Base-by-base conservation (phyloP, 2,113 vertebrate genomes). In the Porphyrio hochstetteri region DNA sequence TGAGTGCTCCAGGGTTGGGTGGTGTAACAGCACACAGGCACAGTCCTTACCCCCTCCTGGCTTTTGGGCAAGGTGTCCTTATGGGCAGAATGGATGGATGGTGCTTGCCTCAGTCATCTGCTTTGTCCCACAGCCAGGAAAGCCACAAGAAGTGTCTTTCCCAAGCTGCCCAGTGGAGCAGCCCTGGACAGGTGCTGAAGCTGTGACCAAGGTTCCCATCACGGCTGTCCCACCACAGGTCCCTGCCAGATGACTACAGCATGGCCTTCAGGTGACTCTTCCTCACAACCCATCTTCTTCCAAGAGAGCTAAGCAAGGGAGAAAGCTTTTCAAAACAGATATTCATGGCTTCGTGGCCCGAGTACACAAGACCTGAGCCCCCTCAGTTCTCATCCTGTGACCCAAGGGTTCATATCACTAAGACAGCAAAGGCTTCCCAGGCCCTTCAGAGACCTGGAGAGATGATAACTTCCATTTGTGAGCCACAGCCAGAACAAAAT, bases 381-480 rank as follows among this genome's bases (percentile, higher is more conserved):
- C 48, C 31, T 79, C 8, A 4, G 78, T 70, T 94, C 84, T 63
- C n/a, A 25, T n/a, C 38, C 50, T 72, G 25, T 2, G 1, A 40
- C 61, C 48, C 79, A 71, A 87, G 46, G 69, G 84, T 79, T 70
- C 67, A 55, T 64, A 36, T 71, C 38, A 31, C 56, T 88, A 82
- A 76, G 74, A 63, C 33, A 96, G 38, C 48, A 88, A 86, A 85
- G 61, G 17, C 31, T 91, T 55, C 57, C 81, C 77, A 64, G 42
- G 16, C 93, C 40, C 56, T 90, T 86, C 12, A 9, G 42, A 93
- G 84, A 95, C 35, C 46, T 3, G 4, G 23, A 78, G 90, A 91
- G 80, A 91, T 95, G 67, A 82, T 81, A 83, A 79, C 83, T 96
- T 88, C 75, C 68, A 93, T 79, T 96, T 78, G 94, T 94, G 95